These are phyloP conservation scores for Henricia sp. DNA, from an alignment of 53 echinoderm and acorn worm genomes.

Conservation along the genomic window DNA sequence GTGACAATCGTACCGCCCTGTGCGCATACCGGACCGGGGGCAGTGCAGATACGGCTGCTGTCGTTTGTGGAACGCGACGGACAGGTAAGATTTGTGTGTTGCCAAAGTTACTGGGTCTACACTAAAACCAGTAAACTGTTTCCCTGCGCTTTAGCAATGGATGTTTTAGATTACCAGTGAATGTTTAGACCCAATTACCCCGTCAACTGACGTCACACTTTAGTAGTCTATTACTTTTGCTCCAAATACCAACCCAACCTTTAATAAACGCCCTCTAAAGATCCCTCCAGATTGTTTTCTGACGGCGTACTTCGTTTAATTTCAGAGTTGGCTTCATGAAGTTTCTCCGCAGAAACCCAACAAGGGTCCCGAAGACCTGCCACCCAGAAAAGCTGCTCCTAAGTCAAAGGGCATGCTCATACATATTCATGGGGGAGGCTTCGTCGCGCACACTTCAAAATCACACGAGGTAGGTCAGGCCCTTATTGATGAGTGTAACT, in stretches of 20 bases:
- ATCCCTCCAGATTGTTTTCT: too few species aligned
- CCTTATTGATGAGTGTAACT: too few species aligned
- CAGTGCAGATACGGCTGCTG: slow-evolving; percentile 85
- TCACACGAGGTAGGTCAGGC: slow-evolving; percentile 87
- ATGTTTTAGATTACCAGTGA: too few species aligned
- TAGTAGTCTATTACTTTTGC: too few species aligned
- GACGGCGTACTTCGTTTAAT: background rate
- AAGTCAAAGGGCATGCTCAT: slow-evolving; percentile 92
- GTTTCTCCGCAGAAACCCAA: slow-evolving; percentile 25
- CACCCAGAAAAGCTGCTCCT: slow-evolving; percentile 76
- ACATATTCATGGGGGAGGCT: slow-evolving; percentile 98
- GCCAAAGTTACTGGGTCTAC: too few species aligned
- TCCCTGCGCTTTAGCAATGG: too few species aligned
- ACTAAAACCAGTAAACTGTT: too few species aligned
- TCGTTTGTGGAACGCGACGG: slow-evolving; percentile 95
- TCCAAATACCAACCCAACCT: too few species aligned
- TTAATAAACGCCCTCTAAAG: too few species aligned
- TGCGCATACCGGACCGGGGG: slow-evolving; percentile 92
- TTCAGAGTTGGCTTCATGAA: slow-evolving; percentile 85
- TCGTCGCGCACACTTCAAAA: slow-evolving; percentile 96
- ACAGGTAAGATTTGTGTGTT: too few species aligned
- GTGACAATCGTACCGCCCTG: slow-evolving; percentile 98
- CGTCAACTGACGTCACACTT: too few species aligned
- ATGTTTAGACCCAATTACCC: too few species aligned
- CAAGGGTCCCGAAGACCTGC: slow-evolving; percentile 42